Base-by-base conservation (phyloP, 2,113 vertebrate genomes). In the Mionectes macconnelli region DNA sequence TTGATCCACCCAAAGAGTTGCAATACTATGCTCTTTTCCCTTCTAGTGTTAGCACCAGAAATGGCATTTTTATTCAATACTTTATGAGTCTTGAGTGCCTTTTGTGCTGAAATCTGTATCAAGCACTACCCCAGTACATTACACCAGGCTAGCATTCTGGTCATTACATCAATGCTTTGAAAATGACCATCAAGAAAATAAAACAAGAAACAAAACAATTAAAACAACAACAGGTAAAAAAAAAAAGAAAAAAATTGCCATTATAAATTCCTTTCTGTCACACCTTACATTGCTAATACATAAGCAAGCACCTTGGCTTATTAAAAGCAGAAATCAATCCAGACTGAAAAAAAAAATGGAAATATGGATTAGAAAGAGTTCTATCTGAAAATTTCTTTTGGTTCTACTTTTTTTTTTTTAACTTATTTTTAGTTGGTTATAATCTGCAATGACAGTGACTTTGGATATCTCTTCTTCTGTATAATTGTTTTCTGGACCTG, bases 231-330 rank as follows among this genome's bases (percentile, higher is more conserved):
- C 24, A 73, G 7, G n/a, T n/a, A n/a, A n/a, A n/a, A 12, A 40
- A 60, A 85, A 49, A 25, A 66, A 18, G 1, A 5, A 5, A 18
- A 40, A 60, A 55, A 59, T 63, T 2, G 14, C 1, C 8, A 44
- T 2, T 2, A 8, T 74, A 28, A 89, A 53, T 74, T 74, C 31
- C 31, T 68, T 85, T 88, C 7, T 1, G n/a, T 57, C 7, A 66
- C 0, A 0, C 1, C 62, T 92, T 31, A 31, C 4, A 14, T 28
- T 69, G 31, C 24, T 76, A 9, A 5, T 33, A 68, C 2, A 72
- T 33, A 70, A 82, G 64, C 33, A 44, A 30, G 20, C 10, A 14
- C 62, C 39, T 55, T 59, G 24, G 56, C 47, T 50, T 12, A 7
- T 1, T 74, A 59, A 68, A 83, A 49, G 16, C 10, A 85, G 33